Conservation (phyloP, 1,140 invertebrate genomes). For the Matsumurasca onukii region DNA sequence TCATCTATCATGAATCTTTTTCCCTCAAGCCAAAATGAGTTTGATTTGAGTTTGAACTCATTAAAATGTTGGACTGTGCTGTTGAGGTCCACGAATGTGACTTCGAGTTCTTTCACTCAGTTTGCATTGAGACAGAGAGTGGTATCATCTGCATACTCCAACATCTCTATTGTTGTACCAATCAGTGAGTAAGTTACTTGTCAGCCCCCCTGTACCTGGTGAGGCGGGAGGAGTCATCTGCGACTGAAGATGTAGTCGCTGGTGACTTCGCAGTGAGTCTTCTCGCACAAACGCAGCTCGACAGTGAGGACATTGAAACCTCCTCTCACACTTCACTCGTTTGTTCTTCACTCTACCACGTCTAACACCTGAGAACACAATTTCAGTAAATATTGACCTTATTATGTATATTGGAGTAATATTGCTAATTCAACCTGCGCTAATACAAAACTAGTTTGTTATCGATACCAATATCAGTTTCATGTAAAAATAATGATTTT, state of each 20-base stretch:
- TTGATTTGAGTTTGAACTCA: no score
- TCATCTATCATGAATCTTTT: no score
- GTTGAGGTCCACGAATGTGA: no score
- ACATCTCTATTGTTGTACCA: no score
- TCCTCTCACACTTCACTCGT: not conserved
- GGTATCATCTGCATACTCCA: no score
- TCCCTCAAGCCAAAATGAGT: no score
- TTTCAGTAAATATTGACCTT: not conserved
- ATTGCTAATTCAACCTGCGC: not conserved
- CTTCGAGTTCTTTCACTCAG: no score
- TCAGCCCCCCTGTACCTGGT: no score
- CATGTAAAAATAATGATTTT: not conserved
- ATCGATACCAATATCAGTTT: not conserved
- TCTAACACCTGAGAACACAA: not conserved
- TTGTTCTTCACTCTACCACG: not conserved
- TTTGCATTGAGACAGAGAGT: no score
- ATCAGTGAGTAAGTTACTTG: no score
- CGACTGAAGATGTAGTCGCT: slow-evolving; percentile 22
- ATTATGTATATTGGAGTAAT: not conserved
- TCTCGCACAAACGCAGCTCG: slow-evolving; percentile 13
- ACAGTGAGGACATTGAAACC: slow-evolving; percentile 11
- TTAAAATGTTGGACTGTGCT: no score
- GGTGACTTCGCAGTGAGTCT: slow-evolving; percentile 27
- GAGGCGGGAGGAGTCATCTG: no score
- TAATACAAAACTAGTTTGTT: not conserved